Evolutionary conservation across 2,797 vertebrate species (phyloP).

Genomic region (Pampus argenteus): DNA sequence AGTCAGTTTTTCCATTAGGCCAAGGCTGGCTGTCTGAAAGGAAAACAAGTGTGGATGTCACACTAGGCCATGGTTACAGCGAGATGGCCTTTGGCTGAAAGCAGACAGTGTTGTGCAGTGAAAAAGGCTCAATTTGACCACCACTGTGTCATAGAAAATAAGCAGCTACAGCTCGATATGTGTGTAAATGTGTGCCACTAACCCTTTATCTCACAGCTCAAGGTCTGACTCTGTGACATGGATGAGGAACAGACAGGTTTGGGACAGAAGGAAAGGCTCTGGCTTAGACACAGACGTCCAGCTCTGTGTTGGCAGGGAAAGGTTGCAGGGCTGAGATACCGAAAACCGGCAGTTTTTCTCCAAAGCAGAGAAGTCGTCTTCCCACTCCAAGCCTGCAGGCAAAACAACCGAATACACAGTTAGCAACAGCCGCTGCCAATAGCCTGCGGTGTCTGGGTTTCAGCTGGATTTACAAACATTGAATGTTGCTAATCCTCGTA

Average conservation of each 20-base stretch:
- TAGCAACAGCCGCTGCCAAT: slow-evolving; percentile 16
- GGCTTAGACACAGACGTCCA: slow-evolving; percentile 21
- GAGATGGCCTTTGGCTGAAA: slow-evolving; percentile 53
- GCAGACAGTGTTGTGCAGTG: slow-evolving; percentile 17
- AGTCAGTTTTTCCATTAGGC: slow-evolving; percentile 87
- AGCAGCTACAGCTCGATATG: slow-evolving; percentile 18
- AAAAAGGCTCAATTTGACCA: slow-evolving; percentile 33
- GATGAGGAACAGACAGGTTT: slow-evolving; percentile 80
- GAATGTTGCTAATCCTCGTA: slow-evolving; percentile 8
- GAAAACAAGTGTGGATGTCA: slow-evolving; percentile 82
- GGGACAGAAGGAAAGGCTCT: slow-evolving; percentile 38
- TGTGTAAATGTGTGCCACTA: slow-evolving; percentile 22
- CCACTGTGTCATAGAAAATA: slow-evolving; percentile 27
- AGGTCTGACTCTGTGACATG: slow-evolving; percentile 92
- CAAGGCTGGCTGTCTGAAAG: slow-evolving; percentile 71
- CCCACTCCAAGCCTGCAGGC: slow-evolving; percentile 91
- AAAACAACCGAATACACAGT: slow-evolving; percentile 50
- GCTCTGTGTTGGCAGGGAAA: slow-evolving; percentile 68
- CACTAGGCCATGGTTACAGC: slow-evolving; percentile 73
- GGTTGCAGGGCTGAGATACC: slow-evolving; percentile 77
- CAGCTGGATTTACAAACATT: slow-evolving; percentile 19
- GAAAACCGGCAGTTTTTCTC: slow-evolving; percentile 83
- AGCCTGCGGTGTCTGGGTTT: slow-evolving; percentile 34
- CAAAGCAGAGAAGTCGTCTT: slow-evolving; percentile 91
- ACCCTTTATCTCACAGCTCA: slow-evolving; percentile 86